Conservation (phyloP, 2,888 invertebrate genomes). For the Adineta ricciae region DNA sequence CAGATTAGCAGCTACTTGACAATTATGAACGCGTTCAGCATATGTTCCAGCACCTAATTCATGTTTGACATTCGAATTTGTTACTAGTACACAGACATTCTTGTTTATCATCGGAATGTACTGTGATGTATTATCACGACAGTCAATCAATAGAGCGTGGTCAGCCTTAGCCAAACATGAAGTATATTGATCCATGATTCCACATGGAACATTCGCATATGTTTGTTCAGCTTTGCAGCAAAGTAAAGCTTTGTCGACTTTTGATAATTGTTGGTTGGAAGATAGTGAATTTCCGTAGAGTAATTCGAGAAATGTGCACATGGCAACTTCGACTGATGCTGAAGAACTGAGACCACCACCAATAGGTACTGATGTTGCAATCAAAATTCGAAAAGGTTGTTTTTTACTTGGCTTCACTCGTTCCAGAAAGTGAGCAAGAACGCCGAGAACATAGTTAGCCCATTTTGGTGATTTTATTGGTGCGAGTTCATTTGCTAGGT, state of each 20-base stretch:
- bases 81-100: conserved; percentile 66
- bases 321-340: conserved; percentile 78
- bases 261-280: neutral
- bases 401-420: conserved; percentile 51
- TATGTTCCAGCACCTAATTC: conserved; percentile 78
- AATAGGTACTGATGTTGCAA: conserved; percentile 72
- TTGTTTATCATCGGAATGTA: conserved; percentile 65
- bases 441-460: conserved; percentile 82
- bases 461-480: conserved; percentile 60
- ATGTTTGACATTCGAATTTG: conserved; percentile 82
- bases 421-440: conserved; percentile 61
- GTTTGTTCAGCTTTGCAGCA: conserved; percentile 87
- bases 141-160: conserved; percentile 76
- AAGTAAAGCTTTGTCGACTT: conserved; percentile 60
- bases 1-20: conserved; percentile 51
- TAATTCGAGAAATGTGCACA: conserved; percentile 70
- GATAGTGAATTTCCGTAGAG: neutral
- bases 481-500: conserved; percentile 41
- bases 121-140: conserved; percentile 59
- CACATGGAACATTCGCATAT: conserved; percentile 81
- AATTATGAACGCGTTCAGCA: conserved; percentile 65
- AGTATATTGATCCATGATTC: conserved; percentile 92
- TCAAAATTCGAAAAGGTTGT: conserved; percentile 69
- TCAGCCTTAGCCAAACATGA: conserved; percentile 68
- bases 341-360: conserved; percentile 85